Base-by-base conservation (phyloP, 2,113 vertebrate genomes). In the Melanocharis versteri region DNA sequence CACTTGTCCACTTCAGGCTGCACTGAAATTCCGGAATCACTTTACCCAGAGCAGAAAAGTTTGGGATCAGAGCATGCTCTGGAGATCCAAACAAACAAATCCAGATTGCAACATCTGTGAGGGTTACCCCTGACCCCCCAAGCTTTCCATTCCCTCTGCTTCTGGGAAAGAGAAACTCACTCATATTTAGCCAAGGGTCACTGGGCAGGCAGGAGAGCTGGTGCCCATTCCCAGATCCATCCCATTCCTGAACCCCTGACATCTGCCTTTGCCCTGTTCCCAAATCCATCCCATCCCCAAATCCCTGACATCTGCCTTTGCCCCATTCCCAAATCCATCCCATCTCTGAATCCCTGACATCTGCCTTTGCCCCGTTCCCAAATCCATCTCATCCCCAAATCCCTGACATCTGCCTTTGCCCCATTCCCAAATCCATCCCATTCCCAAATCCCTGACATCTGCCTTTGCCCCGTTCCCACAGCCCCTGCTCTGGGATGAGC, bases 61-160 rank as follows among this genome's bases (percentile, higher is more conserved):
- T 48, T 92, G 83, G 66, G 75, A 78, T 79, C 87, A 77, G 72
- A 94, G 56, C 13, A 70, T 84, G 76, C 88, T 82, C 5, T 2
- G n/a, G 70, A 87, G 87, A 91, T 31, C 15, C 90, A 92, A 94
- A 88, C 84, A 83, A 91, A 96, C 79, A 33, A 94, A 83, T 45
- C 23, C 86, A 35, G 78, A 80, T 61, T 4, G 33, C 26, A 37
- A 81, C 94, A 94, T 82, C 92, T 94, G 83, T 23, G 13, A 66
- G 69, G 62, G 66, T 30, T 83, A 18, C 66, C 86, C 83, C 86
- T 45, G 57, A 54, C 23, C 65, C 21, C 39, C 40, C 35, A 45
- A 11, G 71, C 42, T 44, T 80, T 60, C 61, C 66, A 28, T 73
- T 80, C 68, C 60, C 48, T 39, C 24, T 58, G 68, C 42, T 87